Conservation (phyloP, 30 jellyfish, hydroid and myxozoan species). For the Phacellophora camtschatica region DNA sequence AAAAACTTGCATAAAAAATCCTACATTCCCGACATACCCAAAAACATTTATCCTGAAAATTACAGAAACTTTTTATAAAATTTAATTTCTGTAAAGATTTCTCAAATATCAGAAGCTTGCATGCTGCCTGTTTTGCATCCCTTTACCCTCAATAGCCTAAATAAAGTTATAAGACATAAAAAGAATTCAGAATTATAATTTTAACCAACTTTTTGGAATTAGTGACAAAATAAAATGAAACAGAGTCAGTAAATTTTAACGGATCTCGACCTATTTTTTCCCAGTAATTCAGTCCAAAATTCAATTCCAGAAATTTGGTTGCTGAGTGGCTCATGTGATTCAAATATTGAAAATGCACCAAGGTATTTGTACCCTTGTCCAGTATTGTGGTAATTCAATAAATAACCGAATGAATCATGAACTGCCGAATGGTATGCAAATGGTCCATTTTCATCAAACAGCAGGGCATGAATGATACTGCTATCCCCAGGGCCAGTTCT, state of each 20-base stretch:
- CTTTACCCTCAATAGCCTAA: no score
- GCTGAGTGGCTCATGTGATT: constrained; percentile 30
- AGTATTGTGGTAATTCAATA: constrained; percentile 44
- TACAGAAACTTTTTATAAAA: no score
- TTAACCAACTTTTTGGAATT: no score
- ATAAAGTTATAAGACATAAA: no score
- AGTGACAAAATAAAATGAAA: no score
- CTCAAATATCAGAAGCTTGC: no score
- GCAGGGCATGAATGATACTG: constrained; percentile 24
- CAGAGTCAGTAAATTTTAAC: neutral
- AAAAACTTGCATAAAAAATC: no score
- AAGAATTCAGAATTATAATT: no score
- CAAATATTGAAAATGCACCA: constrained; percentile 51
- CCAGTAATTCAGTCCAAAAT: constrained; percentile 56
- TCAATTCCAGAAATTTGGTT: constrained; percentile 68
- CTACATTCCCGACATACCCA: no score
- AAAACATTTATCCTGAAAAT: no score
- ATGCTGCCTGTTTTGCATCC: no score
- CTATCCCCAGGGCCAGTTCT: constrained; percentile 91
- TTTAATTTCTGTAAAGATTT: no score
- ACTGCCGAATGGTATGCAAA: constrained; percentile 77
- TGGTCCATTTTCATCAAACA: constrained; percentile 75
- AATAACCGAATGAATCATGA: constrained; percentile 78
- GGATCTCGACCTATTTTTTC: neutral
- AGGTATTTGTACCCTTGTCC: constrained; percentile 87